These are phyloP conservation scores for Pterobdella sp. DNA, from an alignment of 2,888 invertebrate species.

Conservation along the genomic window DNA sequence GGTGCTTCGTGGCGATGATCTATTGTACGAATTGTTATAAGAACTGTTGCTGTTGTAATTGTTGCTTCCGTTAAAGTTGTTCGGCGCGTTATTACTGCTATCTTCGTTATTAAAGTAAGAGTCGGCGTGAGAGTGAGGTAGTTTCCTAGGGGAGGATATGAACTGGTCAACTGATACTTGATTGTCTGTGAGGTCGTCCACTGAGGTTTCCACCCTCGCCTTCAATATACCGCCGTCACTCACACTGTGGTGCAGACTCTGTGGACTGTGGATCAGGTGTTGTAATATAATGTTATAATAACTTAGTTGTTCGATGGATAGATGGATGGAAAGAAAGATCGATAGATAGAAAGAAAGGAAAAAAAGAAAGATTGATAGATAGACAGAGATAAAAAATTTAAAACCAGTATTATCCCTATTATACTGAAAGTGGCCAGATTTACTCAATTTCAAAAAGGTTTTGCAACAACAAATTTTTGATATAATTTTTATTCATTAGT, in stretches of 20 bases:
- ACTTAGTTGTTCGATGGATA: background rate
- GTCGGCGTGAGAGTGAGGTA: slow-evolving; percentile 3
- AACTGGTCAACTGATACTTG: slow-evolving; percentile 20
- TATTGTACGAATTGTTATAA: background rate
- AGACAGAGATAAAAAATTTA: too few species aligned
- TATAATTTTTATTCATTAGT: too few species aligned
- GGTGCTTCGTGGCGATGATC: background rate
- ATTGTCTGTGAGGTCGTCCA: slow-evolving; percentile 3
- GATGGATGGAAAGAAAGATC: too few species aligned
- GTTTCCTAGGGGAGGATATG: slow-evolving; percentile 18
- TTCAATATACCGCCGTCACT: slow-evolving; percentile 20
- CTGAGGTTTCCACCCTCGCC: slow-evolving; percentile 14
- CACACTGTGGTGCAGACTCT: slow-evolving; percentile 26
- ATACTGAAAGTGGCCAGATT: too few species aligned
- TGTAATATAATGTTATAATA: too few species aligned
- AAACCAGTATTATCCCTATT: too few species aligned
- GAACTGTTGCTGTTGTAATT: background rate
- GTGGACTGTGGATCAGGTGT: slow-evolving; percentile 11
- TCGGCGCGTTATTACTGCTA: background rate
- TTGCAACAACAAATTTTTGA: too few species aligned
- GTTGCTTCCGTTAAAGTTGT: background rate
- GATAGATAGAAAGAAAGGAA: too few species aligned
- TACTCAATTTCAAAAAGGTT: too few species aligned
- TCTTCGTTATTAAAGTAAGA: background rate
- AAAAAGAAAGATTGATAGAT: too few species aligned